Conservation (phyloP, 2,113 vertebrate species). For the Origma solitaria region DNA sequence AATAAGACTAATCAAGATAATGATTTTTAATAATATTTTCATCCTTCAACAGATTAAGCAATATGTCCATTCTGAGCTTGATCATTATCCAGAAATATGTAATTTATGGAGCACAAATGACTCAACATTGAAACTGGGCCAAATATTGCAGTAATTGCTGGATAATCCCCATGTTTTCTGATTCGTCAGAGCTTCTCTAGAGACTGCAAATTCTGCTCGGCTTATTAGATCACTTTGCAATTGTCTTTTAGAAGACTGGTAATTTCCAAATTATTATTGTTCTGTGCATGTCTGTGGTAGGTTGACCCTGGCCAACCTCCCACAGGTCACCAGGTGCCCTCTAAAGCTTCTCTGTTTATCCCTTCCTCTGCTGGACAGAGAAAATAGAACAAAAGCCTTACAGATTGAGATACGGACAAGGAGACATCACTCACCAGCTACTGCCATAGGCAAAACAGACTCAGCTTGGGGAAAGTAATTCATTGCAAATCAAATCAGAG, state of each 20-base stretch:
- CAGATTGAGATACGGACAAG: fast-evolving
- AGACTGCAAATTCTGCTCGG: neutral
- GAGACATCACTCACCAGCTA: neutral
- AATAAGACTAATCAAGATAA: constrained; percentile 36
- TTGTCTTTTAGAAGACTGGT: neutral
- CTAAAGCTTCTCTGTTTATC: neutral
- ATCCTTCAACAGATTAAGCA: neutral
- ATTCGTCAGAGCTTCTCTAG: neutral
- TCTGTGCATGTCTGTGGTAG: neutral
- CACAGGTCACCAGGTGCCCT: neutral
- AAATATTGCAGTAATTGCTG: neutral
- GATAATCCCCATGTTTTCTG: neutral
- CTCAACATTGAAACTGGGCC: neutral
- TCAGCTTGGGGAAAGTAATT: neutral
- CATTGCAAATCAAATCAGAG: neutral
- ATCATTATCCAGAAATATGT: neutral
- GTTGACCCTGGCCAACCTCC: neutral
- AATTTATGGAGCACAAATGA: neutral
- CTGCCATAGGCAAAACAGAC: neutral
- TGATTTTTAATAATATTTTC: neutral
- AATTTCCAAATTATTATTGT: neutral
- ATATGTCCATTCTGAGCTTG: neutral
- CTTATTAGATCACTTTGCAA: neutral
- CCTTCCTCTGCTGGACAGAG: neutral
- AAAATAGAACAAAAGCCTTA: neutral